A percentile compares a stretch with the other conserved stretches of the same genome.
Conservation (phyloP, 1,140 invertebrate species). For the Zaprionus tsacasi region DNA sequence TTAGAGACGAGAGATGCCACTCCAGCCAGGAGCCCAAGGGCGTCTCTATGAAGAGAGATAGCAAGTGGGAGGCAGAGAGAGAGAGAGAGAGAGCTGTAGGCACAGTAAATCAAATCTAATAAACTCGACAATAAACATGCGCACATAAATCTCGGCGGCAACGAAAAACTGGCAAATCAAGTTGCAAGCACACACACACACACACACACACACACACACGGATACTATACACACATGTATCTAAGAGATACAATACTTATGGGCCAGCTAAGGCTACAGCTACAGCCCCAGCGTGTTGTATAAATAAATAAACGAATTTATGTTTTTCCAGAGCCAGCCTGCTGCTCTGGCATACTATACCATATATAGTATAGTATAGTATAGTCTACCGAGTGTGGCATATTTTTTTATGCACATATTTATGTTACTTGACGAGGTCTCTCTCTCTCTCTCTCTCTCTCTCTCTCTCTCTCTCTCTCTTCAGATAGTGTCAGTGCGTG, state of each 20-base stretch:
- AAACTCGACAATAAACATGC: conserved; percentile 79
- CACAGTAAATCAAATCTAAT: conserved; percentile 80
- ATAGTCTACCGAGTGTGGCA: conserved; percentile 23
- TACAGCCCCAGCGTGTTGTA: conserved; percentile 49
- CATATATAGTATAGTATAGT: not conserved
- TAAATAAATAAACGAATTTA: conserved; percentile 79
- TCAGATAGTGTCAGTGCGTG: conserved; percentile 63
- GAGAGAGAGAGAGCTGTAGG: conserved; percentile 45
- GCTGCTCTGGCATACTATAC: not conserved
- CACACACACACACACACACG: conserved; percentile 34
- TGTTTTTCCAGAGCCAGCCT: conserved; percentile 37
- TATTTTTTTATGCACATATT: conserved; percentile 70
- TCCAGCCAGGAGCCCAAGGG: conserved; percentile 17
- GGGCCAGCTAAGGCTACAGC: conserved; percentile 35
- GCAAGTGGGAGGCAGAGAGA: not conserved
- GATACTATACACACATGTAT: conserved; percentile 18
- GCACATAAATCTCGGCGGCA: conserved; percentile 71
- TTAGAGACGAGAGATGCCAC: conserved; percentile 21
- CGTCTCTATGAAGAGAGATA: conserved; percentile 20
- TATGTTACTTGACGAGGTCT: conserved; percentile 66
- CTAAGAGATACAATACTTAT: conserved; percentile 52
- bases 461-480: conserved; percentile 11
- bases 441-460: conserved; percentile 30
- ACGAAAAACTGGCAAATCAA: conserved; percentile 58
- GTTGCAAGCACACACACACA: conserved; percentile 42